Base-by-base conservation (phyloP, 2,888 invertebrate species). In the Urechis unicinctus region DNA sequence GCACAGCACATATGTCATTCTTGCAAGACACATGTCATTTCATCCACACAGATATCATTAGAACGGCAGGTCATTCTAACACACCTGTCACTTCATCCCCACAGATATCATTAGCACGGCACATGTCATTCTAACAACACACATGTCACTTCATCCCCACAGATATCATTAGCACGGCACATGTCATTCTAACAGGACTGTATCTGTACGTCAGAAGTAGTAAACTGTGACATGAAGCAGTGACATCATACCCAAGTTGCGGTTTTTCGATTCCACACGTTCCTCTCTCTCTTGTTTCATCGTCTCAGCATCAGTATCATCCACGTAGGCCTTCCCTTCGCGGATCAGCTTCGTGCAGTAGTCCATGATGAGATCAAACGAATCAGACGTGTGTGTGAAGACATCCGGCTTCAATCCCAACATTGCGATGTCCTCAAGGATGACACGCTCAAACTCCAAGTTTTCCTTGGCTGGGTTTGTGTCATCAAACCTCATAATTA, bases 391-490 rank as follows among this genome's bases (percentile, higher is more conserved):
- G 77, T 93, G 91, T 0, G 95, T 91, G 77, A 92, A 95, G 50
- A 85, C 74, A 77, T 99, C 93, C 0, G 93, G 92, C 70, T 91
- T 89, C 53, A 99, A 88, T 73, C 95, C 86, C 50, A 99, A 78
- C 85, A 95, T 83, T 61, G 86, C 84, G 29, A 99, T 83, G 79
- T 99, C 98, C 75, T 93, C 90, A 53, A 96, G 79, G 69, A 99
- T 99, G 0, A 84, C 84, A 81, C 83, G 61, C 76, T 98, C 98
- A 81, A 94, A 99, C 65, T 97, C 91, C 1, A 88, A 88, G 69
- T 93, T 91, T 75, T 98, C 98, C 75, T 98, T 98, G 17, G 95
- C 97, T 3, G 98, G 98, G 81, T 99, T 99, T 3, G 98, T 99
- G 77, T 99, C 98, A 80, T 99, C 98, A 77, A 99, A 99, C 63